These are phyloP conservation scores for Paralvinella palmiformis DNA, from an alignment of 1,140 invertebrate species.

Conservation along the genomic window DNA sequence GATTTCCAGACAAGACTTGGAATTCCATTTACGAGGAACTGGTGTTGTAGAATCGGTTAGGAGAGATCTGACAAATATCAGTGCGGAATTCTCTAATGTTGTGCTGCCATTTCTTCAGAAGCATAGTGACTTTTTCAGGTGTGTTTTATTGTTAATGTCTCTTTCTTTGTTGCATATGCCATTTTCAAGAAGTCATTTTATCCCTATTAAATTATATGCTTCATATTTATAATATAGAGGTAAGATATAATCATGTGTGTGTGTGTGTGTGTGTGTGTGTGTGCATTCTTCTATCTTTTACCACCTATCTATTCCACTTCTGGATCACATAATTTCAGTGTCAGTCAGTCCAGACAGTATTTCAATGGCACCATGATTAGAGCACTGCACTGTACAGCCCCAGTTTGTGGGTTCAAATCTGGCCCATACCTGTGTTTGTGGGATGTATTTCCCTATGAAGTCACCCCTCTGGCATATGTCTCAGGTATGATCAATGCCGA, in stretches of 20 bases:
- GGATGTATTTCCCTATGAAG: too few species aligned
- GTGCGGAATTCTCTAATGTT: slow-evolving; percentile 2
- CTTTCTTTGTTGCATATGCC: too few species aligned
- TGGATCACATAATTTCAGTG: too few species aligned
- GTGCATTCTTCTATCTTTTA: background rate
- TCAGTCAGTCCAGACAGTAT: too few species aligned
- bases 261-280: background rate
- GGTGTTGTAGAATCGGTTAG: background rate
- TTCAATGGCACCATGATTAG: too few species aligned
- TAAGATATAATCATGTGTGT: background rate
- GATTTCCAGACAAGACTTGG: slow-evolving; percentile 8
- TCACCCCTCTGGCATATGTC: too few species aligned
- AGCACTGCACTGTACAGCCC: too few species aligned
- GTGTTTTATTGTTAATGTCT: background rate
- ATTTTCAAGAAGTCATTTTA: too few species aligned
- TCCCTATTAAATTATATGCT: background rate
- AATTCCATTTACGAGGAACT: slow-evolving; percentile 1
- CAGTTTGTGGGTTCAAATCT: background rate
- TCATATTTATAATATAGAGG: background rate
- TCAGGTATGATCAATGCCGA: background rate
- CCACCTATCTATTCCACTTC: background rate
- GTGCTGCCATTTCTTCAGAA: slow-evolving; percentile 8
- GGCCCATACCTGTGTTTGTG: background rate
- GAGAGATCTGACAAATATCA: background rate
- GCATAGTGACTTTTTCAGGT: background rate